Evolutionary conservation across 2,888 invertebrate species (phyloP).

Genomic region (Aspidiotus rigidus): DNA sequence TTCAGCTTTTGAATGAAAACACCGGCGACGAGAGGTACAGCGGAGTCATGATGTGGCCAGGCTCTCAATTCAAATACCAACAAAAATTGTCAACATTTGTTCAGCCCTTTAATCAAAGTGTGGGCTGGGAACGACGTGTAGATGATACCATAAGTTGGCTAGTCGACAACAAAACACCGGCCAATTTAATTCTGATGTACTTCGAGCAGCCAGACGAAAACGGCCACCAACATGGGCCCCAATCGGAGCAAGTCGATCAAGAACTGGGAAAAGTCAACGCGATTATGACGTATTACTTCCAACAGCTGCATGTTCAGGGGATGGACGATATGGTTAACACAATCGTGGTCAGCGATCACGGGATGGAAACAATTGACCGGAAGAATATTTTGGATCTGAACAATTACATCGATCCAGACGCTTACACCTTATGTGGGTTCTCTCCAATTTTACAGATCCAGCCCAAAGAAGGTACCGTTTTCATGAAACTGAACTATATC

Average conservation of each 20-base stretch:
- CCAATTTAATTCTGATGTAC: conserved; percentile 60
- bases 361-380: conserved; percentile 54
- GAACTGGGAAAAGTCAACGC: conserved; percentile 47
- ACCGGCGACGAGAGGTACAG: conserved; percentile 48
- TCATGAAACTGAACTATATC: no score
- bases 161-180: conserved; percentile 50
- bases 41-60: conserved; percentile 64
- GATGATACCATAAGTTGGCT: conserved; percentile 55
- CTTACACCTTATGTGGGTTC: conserved; percentile 48
- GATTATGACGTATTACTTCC: conserved; percentile 50
- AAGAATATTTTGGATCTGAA: conserved; percentile 51
- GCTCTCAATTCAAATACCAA: conserved; percentile 49
- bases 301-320: conserved; percentile 46
- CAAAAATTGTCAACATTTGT: background rate
- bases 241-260: conserved; percentile 44
- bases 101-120: background rate
- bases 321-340: conserved; percentile 52
- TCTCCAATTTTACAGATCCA: conserved; percentile 54
- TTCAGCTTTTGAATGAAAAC: conserved; percentile 52
- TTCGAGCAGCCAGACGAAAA: conserved; percentile 59
- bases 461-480: conserved; percentile 29
- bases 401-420: conserved; percentile 46
- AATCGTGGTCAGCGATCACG: conserved; percentile 64
- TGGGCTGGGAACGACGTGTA: conserved; percentile 45
- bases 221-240: conserved; percentile 54